Evolutionary conservation across 2,113 vertebrate genomes (phyloP).

Genomic region (Lagopus muta): DNA sequence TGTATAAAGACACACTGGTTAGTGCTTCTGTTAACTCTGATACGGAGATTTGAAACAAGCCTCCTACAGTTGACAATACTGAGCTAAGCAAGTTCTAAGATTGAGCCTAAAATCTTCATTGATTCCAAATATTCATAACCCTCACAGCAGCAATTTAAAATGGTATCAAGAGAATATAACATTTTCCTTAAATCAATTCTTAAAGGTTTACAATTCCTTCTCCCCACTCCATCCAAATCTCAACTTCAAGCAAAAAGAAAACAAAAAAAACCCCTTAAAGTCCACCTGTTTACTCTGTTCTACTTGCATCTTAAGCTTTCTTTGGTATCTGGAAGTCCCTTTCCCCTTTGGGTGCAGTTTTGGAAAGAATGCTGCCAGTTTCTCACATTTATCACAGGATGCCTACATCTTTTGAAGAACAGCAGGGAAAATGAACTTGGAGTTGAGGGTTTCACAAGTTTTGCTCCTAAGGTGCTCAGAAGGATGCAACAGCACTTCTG

Average conservation of each 20-base stretch:
- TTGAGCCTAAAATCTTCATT: background rate
- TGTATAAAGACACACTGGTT: background rate
- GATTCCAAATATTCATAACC: no score
- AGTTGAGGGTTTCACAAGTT: background rate
- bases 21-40: background rate
- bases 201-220: background rate
- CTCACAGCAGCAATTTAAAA: background rate
- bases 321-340: background rate
- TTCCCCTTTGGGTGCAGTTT: background rate
- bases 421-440: background rate
- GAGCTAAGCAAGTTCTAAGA: background rate
- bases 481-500: background rate
- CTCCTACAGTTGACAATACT: background rate
- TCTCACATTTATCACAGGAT: background rate
- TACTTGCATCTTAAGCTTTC: background rate
- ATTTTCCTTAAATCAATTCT: background rate
- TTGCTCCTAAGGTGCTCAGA: background rate
- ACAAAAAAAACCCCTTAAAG: background rate
- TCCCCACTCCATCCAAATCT: background rate
- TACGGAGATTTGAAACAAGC: background rate
- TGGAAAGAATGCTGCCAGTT: background rate
- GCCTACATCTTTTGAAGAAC: background rate
- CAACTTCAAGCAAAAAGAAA: background rate
- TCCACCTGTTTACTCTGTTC: background rate
- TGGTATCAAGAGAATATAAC: background rate